Base-by-base conservation (phyloP, 2,888 invertebrate genomes). In the Cephus pygmeus region DNA sequence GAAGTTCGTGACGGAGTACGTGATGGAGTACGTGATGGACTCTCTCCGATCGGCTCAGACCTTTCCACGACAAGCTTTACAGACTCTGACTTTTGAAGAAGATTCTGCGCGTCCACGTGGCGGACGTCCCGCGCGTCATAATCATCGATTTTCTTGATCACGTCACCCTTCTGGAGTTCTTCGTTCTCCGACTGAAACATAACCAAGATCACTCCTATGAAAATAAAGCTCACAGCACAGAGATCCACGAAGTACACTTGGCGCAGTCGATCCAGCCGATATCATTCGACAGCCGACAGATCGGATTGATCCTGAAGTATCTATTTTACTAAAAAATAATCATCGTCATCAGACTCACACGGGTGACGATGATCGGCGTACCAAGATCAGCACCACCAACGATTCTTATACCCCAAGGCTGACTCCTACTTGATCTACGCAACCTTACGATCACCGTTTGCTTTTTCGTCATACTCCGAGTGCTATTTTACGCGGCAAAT, bases 101-200 rank as follows among this genome's bases (percentile, higher is more conserved):
- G 93, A 90, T 95, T 96, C 92, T 97, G 97, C 77, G 98, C 98
- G 92, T 98, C 97, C 91, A 97, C 96, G 90, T 98, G 98, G 87
- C 97, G 94, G 88, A 98, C 93, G 90, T 97, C 96, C 81, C 96
- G 94, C 74, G 96, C 95, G 92, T 98, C 98, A 92, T 97, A 97
- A 90, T 97, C 97, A 90, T 96, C 96, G 87, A 98, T 96, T 93
- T 97, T 97, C 85, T 96, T 94, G 88, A 98, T 96, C 88, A 98
- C 95, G 93, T 98, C 98, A 85, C 98, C 98, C 83, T 97, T 94
- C 85, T 96, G 94, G 84, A 98, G 94, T 87, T 96, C 95, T 76
- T 96, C 96, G 87, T 91, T 94, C 88, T 96, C 96, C 89, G 98
- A 97, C 98, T 98, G 94, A 33, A 93, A 93, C 81, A 75, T 79